A percentile compares a stretch with the other conserved stretches of the same genome.
These are phyloP conservation scores for Drosophila colorata DNA, from an alignment of 2,888 invertebrate genomes.

Conservation along the genomic window DNA sequence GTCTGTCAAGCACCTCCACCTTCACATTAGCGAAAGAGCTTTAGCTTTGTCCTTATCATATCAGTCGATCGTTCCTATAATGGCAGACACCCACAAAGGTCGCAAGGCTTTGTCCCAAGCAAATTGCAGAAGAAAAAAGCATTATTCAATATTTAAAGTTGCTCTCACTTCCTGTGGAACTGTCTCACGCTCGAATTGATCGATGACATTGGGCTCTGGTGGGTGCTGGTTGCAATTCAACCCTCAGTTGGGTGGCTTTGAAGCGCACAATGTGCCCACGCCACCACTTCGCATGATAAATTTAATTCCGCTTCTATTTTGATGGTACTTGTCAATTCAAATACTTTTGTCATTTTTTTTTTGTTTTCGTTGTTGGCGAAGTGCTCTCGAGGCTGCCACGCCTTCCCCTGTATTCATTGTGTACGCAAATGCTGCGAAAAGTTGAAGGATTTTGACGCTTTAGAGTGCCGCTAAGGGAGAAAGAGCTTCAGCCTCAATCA, in stretches of 20 bases:
- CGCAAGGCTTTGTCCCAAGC: constrained; percentile 40
- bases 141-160: constrained; percentile 77
- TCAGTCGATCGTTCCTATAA: constrained; percentile 27
- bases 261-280: constrained; percentile 17
- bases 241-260: constrained; percentile 12
- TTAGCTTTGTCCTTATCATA: constrained; percentile 42
- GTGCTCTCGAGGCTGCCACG: constrained; percentile 63
- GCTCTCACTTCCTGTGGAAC: constrained; percentile 39
- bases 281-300: constrained; percentile 76
- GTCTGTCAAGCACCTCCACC: neutral
- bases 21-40: constrained; percentile 4
- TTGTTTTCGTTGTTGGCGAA: constrained; percentile 64
- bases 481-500: constrained; percentile 40
- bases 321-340: constrained; percentile 82
- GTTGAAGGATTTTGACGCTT: constrained; percentile 80
- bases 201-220: constrained; percentile 66
- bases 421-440: constrained; percentile 72
- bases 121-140: constrained; percentile 35
- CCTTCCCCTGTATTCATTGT: constrained; percentile 45
- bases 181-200: constrained; percentile 73
- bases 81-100: constrained; percentile 5
- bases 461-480: constrained; percentile 36
- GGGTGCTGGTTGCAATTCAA: constrained; percentile 13
- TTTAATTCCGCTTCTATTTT: constrained; percentile 82
- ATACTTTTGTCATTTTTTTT: constrained; percentile 73